Evolutionary conservation across 2,797 vertebrate genomes (phyloP), one percentile per base, ranked within the genome.

Genomic region (Pteropus rufus): DNA sequence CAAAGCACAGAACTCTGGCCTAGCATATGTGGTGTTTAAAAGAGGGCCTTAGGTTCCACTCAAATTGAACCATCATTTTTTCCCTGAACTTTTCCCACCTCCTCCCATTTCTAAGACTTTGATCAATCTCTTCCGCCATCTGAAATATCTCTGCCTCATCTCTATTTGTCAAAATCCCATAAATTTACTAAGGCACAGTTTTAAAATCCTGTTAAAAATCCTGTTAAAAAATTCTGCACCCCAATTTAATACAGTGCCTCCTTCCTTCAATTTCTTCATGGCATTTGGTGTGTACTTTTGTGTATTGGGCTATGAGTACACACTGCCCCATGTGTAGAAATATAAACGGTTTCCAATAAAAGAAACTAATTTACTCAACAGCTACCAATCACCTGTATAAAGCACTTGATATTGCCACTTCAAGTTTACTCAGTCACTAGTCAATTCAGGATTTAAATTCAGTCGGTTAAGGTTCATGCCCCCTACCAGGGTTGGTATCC

Each of bases 81-180:
- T 80, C 75, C n/a, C 75, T 69, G 39, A 94, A 89, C 24, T 58
- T 60, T 91, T 84, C 36, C 65, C 44, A 81, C 49, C 14, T 79
- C 44, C 21, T 60, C 41, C 34, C 9, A 44, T 84, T 90, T 92
- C 41, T 46, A 76, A 81, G 56, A 26, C 36, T 85, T 92, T 95
- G 65, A 56, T 56, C 21, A 82, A 58, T 19, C 26, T 81, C 56
- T 84, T 80, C 18, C 76, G 70, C 36, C 46, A 67, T 69, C n/a
- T n/a, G 36, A n/a, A 91, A 56, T 72, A 64, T 21, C 39, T 65
- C 6, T 16, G 31, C 36, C 36, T 94, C 72, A n/a, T 76, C 83
- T 96, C 31, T 93, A 34, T 3, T 72, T 84, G 54, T 97, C 65
- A 95, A 44, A 87, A 81, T 39, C 41, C 41, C 41, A 60, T 83